Conservation (phyloP, 2,113 vertebrate species). For the Petaurus breviceps region DNA sequence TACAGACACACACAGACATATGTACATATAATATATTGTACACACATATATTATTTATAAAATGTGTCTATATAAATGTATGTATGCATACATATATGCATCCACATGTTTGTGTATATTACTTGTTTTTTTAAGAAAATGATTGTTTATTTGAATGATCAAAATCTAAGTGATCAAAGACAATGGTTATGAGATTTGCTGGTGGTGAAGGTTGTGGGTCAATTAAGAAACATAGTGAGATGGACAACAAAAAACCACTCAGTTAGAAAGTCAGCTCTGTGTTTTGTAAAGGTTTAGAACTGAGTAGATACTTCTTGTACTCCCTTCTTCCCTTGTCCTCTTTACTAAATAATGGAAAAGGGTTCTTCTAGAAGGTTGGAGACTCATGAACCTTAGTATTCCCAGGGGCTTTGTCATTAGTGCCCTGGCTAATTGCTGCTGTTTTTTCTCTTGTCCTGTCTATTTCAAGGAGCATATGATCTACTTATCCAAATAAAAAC, state of each 20-base stretch:
- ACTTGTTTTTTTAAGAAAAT: too few relatives aligned
- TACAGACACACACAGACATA: too few relatives aligned
- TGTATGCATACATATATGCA: too few relatives aligned
- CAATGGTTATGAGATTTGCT: not conserved
- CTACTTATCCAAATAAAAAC: not conserved
- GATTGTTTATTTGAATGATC: too few relatives aligned
- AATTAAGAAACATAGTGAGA: slow-evolving; percentile 49
- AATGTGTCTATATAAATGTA: too few relatives aligned
- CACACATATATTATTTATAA: too few relatives aligned
- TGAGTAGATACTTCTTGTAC: slow-evolving; percentile 34
- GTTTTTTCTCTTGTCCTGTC: not conserved
- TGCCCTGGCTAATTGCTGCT: not conserved
- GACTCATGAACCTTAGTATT: slow-evolving; percentile 33
- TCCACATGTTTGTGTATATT: too few relatives aligned
- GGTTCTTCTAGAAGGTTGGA: not conserved
- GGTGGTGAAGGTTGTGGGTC: slow-evolving; percentile 22
- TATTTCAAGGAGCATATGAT: slow-evolving; percentile 41
- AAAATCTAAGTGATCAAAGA: not conserved
- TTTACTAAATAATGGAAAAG: slow-evolving; percentile 59
- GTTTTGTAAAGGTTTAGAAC: slow-evolving; percentile 32
- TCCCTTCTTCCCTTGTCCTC: slow-evolving; percentile 54
- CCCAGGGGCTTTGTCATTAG: slow-evolving; percentile 11
- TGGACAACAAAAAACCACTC: slow-evolving; percentile 20
- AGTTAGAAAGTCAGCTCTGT: slow-evolving; percentile 21
- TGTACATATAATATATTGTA: too few relatives aligned